phyloP scores from a whole-genome alignment of 1,140 invertebrate species.

The Chelonus insularis region DNA sequence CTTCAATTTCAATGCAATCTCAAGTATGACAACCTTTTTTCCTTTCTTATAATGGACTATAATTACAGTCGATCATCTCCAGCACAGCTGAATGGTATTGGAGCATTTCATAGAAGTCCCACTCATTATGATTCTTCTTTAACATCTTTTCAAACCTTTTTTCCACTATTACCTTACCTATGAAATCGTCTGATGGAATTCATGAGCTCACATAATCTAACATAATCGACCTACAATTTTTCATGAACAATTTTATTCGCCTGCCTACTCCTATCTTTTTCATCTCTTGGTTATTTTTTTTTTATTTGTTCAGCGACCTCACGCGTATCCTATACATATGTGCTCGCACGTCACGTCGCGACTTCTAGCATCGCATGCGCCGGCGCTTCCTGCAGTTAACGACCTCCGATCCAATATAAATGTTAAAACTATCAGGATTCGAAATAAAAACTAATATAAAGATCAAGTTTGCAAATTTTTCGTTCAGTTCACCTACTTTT shows the following conservation, averaged over 20 bases:
- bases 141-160: neutral
- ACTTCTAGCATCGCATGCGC: constrained; percentile 20
- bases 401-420: constrained; percentile 29
- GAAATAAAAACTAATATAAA: neutral
- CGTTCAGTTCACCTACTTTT: too few relatives aligned
- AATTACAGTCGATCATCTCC: neutral
- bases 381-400: constrained; percentile 29
- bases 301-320: neutral
- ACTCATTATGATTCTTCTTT: neutral
- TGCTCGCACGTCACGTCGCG: constrained; percentile 15
- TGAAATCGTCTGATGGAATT: neutral
- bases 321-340: neutral
- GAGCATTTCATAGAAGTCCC: neutral
- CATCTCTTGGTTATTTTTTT: neutral
- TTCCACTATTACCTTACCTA: neutral
- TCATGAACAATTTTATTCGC: neutral
- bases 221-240: constrained; percentile 1
- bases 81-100: neutral
- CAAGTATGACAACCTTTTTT: neutral
- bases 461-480: too few relatives aligned
- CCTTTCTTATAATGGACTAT: neutral
- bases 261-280: neutral
- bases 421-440: neutral
- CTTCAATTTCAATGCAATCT: neutral
- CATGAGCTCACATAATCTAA: neutral